Conservation (phyloP, 2,888 invertebrate genomes). For the Mellilla xanthometata region DNA sequence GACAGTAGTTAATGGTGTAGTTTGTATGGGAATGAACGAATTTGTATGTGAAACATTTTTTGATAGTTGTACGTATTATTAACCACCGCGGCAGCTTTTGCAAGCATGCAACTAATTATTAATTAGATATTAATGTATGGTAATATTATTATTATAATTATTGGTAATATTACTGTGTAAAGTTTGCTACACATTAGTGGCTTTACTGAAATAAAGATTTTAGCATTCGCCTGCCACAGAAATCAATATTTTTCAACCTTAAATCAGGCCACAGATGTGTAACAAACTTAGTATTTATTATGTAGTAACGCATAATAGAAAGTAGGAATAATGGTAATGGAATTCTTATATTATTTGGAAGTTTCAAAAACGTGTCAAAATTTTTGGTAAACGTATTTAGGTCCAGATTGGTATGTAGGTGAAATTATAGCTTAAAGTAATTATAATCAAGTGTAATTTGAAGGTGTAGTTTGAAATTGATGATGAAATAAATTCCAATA, state of each 20-base stretch:
- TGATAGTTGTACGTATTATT: constrained; percentile 51
- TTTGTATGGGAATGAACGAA: constrained; percentile 69
- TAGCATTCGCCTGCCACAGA: constrained; percentile 24
- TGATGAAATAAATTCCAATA: constrained; percentile 74
- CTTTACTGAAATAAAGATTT: constrained; percentile 37
- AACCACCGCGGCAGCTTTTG: constrained; percentile 78
- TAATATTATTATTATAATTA: constrained; percentile 38
- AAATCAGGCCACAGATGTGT: constrained; percentile 19
- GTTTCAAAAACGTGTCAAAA: constrained; percentile 78
- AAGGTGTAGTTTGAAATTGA: constrained; percentile 81
- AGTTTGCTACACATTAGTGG: constrained; percentile 48
- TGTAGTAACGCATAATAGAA: constrained; percentile 69
- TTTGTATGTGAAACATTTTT: constrained; percentile 61
- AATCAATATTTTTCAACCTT: constrained; percentile 26
- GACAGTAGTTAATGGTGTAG: constrained; percentile 54
- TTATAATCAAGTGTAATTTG: constrained; percentile 80
- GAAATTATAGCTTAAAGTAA: constrained; percentile 80
- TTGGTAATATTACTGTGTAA: constrained; percentile 36
- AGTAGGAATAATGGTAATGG: constrained; percentile 54
- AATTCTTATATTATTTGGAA: constrained; percentile 56
- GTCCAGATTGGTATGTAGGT: constrained; percentile 67
- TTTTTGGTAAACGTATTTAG: constrained; percentile 57
- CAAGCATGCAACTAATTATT: constrained; percentile 72
- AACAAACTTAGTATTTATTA: constrained; percentile 36
- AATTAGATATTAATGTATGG: constrained; percentile 56